phyloP scores from a whole-genome alignment of 2,113 vertebrate species.

The Potamarius usumacintae region DNA sequence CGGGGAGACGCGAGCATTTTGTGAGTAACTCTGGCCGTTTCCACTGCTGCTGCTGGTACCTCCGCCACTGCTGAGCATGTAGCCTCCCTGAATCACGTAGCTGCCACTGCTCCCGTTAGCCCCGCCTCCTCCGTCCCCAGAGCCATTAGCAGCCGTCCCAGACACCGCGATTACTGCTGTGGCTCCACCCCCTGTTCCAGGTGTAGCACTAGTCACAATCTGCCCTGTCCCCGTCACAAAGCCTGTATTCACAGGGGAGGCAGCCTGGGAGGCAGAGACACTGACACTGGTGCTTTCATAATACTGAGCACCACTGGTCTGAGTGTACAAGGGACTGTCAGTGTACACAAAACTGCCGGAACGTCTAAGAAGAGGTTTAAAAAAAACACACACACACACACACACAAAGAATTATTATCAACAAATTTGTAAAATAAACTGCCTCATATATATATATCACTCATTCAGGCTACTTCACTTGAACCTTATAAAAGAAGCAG shows the following conservation, averaged over 20 bases:
- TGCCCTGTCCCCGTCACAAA: conserved; percentile 71
- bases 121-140: conserved; percentile 69
- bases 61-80: conserved; percentile 80
- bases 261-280: conserved; percentile 77
- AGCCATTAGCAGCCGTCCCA: conserved; percentile 67
- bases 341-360: conserved; percentile 84
- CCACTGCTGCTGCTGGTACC: conserved; percentile 61
- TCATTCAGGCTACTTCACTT: neutral
- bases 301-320: conserved; percentile 78
- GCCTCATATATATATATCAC: neutral
- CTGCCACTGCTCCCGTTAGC: conserved; percentile 72
- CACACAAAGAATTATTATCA: neutral
- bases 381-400: no score
- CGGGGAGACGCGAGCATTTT: conserved; percentile 88
- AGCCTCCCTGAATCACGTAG: conserved; percentile 92
- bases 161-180: conserved; percentile 57
- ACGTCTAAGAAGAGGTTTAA: conserved; percentile 67
- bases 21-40: conserved; percentile 85
- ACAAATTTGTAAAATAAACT: neutral
- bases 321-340: conserved; percentile 84
- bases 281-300: conserved; percentile 79
- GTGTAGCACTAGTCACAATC: conserved; percentile 67
- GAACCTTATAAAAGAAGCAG: neutral
- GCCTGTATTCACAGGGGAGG: conserved; percentile 77
- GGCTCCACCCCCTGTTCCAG: conserved; percentile 58